Percentiles rank a stretch among this genome's conserved stretches.
Evolutionary conservation across 2,797 vertebrate species (phyloP).

Genomic region (Bufotes viridis): DNA sequence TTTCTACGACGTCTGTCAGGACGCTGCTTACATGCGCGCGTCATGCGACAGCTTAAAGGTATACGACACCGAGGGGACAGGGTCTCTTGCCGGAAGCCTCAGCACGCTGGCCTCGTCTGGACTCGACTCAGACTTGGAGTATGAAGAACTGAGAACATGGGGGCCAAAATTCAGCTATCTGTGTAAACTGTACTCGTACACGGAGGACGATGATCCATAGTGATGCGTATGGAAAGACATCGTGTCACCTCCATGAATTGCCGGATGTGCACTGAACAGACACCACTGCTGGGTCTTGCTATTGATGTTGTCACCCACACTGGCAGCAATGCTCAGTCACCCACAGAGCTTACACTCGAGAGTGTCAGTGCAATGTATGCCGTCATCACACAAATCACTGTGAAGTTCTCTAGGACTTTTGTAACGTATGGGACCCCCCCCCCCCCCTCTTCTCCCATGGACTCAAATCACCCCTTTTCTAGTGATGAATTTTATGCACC

Average conservation of each 20-base stretch:
- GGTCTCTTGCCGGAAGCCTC: slow-evolving; percentile 80
- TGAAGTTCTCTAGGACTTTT: slow-evolving; percentile 17
- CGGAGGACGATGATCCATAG: slow-evolving; percentile 77
- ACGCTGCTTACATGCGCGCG: slow-evolving; percentile 74
- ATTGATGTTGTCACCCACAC: not conserved
- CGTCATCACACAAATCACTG: slow-evolving; percentile 8
- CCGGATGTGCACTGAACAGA: not conserved
- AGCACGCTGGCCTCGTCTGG: slow-evolving; percentile 82
- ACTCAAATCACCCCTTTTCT: not conserved
- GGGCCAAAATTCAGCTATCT: slow-evolving; percentile 87
- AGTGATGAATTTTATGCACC: slow-evolving; percentile 10
- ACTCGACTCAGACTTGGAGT: slow-evolving; percentile 70
- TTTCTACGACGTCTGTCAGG: slow-evolving; percentile 79
- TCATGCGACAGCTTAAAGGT: slow-evolving; percentile 83
- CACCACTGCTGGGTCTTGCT: not conserved
- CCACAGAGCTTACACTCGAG: slow-evolving; percentile 17
- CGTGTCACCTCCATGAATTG: not conserved
- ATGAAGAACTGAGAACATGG: slow-evolving; percentile 81
- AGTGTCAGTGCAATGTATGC: not conserved
- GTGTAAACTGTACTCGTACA: slow-evolving; percentile 81
- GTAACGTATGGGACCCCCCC: not conserved
- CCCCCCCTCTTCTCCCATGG: not conserved
- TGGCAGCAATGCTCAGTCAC: not conserved
- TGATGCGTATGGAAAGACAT: not conserved
- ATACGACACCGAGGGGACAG: slow-evolving; percentile 83